Evolutionary conservation across 2,113 vertebrate genomes (phyloP), one percentile per base, ranked within the genome.

Genomic region (Engystomops pustulosus): DNA sequence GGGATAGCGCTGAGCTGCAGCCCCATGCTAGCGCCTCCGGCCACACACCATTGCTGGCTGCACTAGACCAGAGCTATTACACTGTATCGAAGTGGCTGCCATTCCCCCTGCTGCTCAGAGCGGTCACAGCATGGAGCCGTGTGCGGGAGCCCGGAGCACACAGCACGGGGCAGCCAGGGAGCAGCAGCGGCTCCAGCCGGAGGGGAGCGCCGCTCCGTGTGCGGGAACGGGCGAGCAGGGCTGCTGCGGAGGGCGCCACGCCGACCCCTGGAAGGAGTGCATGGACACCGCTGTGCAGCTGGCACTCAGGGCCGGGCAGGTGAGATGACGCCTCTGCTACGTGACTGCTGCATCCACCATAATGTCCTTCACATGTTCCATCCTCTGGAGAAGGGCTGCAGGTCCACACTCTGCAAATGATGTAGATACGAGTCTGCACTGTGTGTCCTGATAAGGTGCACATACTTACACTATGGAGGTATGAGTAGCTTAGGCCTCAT

Each of bases 221-320:
- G 3, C 47, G 36, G 15, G 10, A n/a, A 8, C 4, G 49, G 18
- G 14, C 60, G 30, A 71, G 47, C 11, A 62, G 45, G 47, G 15
- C 34, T 1, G 53, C 20, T n/a, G 27, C 20, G 69, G 69, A 34
- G 23, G 8, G 25, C 34, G 17, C 8, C 20, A 71, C 80, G 25
- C 23, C 62, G 89, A 91, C 85, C 92, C 90, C 9, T 93, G 93
- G 93, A 86, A 89, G 71, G 91, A 93, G 72, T 93, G 92, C 83
- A 88, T 85, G 84, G 89, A 94, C 82, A 88, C 86, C 79, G 93
- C 93, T 0, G 93, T 92, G 84, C 90, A 92, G 90, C 87, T 94
- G 86, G 93, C 93, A 47, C 89, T 87, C 65, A 86, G 87, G 23
- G 93, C 94, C 3, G 93, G 93, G 83, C 91, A 94, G 93, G 94